Conservation (phyloP, 2,113 vertebrate genomes). For the Oncorhynchus kisutch region DNA sequence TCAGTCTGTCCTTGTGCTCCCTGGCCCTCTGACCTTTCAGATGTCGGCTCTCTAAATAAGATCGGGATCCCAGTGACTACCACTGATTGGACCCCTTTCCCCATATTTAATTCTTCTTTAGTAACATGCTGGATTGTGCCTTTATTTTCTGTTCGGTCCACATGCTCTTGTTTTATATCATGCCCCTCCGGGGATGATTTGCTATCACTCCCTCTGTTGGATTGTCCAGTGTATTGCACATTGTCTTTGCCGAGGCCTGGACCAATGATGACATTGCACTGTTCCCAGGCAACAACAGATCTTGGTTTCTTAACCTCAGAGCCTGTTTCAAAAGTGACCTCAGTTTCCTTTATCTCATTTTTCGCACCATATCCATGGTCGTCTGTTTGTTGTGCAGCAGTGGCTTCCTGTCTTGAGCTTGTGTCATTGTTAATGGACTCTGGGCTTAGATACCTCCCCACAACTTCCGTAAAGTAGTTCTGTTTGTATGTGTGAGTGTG, state of each 20-base stretch:
- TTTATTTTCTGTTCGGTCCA: not conserved
- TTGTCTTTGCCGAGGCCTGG: constrained; percentile 1
- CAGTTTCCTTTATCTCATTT: constrained; percentile 7
- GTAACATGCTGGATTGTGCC: not conserved
- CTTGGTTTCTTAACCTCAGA: not conserved
- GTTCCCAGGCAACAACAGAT: constrained; percentile 29
- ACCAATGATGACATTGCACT: constrained; percentile 8
- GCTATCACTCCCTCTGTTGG: not conserved
- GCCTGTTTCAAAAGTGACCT: not conserved
- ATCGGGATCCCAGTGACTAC: not conserved
- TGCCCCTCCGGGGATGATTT: constrained; percentile 13
- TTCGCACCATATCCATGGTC: not conserved
- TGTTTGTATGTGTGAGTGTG: constrained; percentile 26
- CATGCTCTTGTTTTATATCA: constrained; percentile 1
- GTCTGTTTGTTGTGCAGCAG: not conserved
- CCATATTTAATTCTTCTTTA: not conserved
- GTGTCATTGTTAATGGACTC: constrained; percentile 29
- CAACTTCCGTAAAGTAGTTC: constrained; percentile 62
- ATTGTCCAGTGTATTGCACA: not conserved
- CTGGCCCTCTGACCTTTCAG: not conserved
- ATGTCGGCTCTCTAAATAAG: not conserved
- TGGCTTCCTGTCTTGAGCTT: constrained; percentile 5
- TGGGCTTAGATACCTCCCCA: constrained; percentile 66
- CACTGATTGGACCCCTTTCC: not conserved
- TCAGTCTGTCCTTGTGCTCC: not conserved